Evolutionary conservation across 2,888 invertebrate genomes (phyloP), one percentile per base, ranked within the genome.

Genomic region (Drosophila pseudotalamancana): DNA sequence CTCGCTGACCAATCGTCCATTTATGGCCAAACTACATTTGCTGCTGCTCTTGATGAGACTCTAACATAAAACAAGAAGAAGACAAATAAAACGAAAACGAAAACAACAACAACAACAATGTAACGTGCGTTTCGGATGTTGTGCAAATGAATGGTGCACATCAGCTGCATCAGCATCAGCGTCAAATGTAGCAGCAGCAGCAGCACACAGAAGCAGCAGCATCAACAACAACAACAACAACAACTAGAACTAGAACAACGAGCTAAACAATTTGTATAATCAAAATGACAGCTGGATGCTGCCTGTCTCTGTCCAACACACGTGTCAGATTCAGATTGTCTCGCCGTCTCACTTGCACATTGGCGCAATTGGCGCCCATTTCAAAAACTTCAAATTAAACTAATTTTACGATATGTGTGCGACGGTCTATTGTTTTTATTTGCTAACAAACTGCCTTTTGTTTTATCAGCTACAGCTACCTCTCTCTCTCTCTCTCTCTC

Each of bases 331-430:
- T 37, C n/a, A 19, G 8, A n/a, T 1, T 49, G 11, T 11, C 8
- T 18, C 6, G 21, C 46, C 29, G 12, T 55, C 48, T 61, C 40
- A 16, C 16, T 61, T 29, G 18, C 46, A 34, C 53, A 5, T 16
- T 6, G 11, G 4, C 21, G 25, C 11, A n/a, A 27, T 23, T 35
- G n/a, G 19, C 34, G 34, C 9, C 14, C 14, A 23, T 46, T 61
- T 63, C 65, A 57, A 43, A 57, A 42, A 50, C 60, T 73, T 75
- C 48, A 81, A 83, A 90, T 89, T 88, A 83, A 88, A 87, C 87
- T 88, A 89, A 87, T 90, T 89, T 90, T 65, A 46, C 69, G 76
- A 75, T 81, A 78, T 72, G 76, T 81, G 73, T 43, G 51, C 55
- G 49, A 51, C 32, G 40, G 43, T 49, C 65, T 25, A 72, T 66